Conservation (phyloP, 2,113 vertebrate genomes). For the Hystrix cristata region DNA sequence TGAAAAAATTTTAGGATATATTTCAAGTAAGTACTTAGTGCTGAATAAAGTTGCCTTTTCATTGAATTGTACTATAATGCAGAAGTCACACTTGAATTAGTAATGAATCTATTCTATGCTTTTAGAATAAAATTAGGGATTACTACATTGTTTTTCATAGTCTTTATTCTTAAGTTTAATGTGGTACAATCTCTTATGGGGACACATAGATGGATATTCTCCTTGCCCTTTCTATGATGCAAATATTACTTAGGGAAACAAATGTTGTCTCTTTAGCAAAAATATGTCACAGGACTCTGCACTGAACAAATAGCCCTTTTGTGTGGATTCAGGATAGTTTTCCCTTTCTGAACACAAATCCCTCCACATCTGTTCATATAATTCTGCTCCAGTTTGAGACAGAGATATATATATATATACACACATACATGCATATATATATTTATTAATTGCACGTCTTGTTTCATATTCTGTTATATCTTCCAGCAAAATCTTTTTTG, state of each 20-base stretch:
- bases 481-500: conserved; percentile 80
- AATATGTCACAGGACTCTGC: conserved; percentile 36
- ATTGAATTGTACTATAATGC: neutral
- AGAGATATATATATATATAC: no score
- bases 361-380: conserved; percentile 80
- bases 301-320: conserved; percentile 64
- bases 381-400: conserved; percentile 60
- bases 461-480: conserved; percentile 84
- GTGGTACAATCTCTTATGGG: conserved; percentile 4
- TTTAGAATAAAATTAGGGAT: conserved; percentile 20
- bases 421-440: neutral
- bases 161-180: conserved; percentile 44
- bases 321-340: conserved; percentile 69
- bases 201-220: conserved; percentile 34
- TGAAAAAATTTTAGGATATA: conserved; percentile 26
- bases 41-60: neutral
- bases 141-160: conserved; percentile 59
- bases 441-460: conserved; percentile 84
- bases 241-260: conserved; percentile 36
- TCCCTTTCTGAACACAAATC: conserved; percentile 79
- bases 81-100: neutral
- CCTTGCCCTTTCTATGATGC: conserved; percentile 45
- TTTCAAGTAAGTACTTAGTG: neutral
- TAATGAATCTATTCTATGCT: conserved; percentile 12
- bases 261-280: neutral